Conservation (phyloP, 2,113 vertebrate species). For the Sakesphorus luctuosus region DNA sequence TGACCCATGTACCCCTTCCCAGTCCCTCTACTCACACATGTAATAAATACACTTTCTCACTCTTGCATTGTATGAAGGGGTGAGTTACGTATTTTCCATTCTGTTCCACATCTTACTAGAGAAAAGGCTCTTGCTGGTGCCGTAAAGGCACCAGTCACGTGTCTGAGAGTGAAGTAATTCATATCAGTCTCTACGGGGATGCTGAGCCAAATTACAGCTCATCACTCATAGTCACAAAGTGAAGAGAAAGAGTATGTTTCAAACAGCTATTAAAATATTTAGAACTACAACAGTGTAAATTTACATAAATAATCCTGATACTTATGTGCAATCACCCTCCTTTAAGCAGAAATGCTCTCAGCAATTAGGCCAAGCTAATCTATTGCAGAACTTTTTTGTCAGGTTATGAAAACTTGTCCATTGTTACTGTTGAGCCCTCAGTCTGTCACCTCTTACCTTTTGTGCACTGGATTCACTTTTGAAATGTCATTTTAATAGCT, state of each 20-base stretch:
- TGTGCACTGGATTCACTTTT: not conserved
- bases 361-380: not conserved
- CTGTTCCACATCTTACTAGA: not conserved
- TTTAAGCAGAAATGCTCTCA: not conserved
- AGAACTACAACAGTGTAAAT: not conserved
- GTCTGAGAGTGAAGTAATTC: not conserved
- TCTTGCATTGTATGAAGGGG: not conserved
- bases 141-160: not conserved
- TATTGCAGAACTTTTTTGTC: not conserved
- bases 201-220: not conserved
- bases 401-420: not conserved
- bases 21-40: not conserved
- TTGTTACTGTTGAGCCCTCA: not conserved
- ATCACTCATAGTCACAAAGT: not conserved
- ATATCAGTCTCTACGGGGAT: not conserved
- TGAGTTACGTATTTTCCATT: not conserved
- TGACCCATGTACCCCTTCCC: not conserved
- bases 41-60: not conserved
- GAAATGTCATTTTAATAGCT: not conserved
- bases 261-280: slow-evolving; percentile 43
- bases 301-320: slow-evolving; percentile 31
- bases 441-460: not conserved
- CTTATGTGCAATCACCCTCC: not conserved
- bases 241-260: not conserved
- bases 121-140: not conserved